Evolutionary conservation across 2,888 invertebrate genomes (phyloP).

Genomic region (Osedax fenrisi): DNA sequence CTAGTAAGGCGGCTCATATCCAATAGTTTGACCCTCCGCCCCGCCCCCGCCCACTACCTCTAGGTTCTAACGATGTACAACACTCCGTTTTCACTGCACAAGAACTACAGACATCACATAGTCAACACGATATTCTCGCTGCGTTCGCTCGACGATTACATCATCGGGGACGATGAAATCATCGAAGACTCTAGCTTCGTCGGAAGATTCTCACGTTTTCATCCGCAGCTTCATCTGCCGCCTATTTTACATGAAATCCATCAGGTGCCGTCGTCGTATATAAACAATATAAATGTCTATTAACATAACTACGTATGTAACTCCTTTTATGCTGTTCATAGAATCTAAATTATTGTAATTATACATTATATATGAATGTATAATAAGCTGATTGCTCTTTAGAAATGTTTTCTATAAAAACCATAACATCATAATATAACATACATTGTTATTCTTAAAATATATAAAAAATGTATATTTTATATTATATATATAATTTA

Average conservation of each 20-base stretch:
- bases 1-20: too few relatives aligned
- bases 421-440: too few relatives aligned
- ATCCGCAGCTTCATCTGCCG: slow-evolving; percentile 39
- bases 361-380: too few relatives aligned
- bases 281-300: neutral
- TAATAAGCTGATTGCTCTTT: too few relatives aligned
- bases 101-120: slow-evolving; percentile 48
- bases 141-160: slow-evolving; percentile 46
- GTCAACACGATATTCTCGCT: slow-evolving; percentile 49
- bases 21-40: too few relatives aligned
- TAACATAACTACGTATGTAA: neutral
- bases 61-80: slow-evolving; percentile 46
- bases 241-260: slow-evolving; percentile 33
- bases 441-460: too few relatives aligned
- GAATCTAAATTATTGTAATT: neutral
- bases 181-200: slow-evolving; percentile 49
- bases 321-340: neutral
- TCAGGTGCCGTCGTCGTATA: neutral
- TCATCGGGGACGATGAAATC: slow-evolving; percentile 50
- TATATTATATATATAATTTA: too few relatives aligned
- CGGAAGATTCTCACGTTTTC: slow-evolving; percentile 39
- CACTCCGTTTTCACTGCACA: slow-evolving; percentile 47
- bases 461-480: too few relatives aligned
- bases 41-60: slow-evolving; percentile 25
- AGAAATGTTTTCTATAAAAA: too few relatives aligned